Base-by-base conservation (phyloP, 2,113 vertebrate genomes). In the Myrmecobius fasciatus region DNA sequence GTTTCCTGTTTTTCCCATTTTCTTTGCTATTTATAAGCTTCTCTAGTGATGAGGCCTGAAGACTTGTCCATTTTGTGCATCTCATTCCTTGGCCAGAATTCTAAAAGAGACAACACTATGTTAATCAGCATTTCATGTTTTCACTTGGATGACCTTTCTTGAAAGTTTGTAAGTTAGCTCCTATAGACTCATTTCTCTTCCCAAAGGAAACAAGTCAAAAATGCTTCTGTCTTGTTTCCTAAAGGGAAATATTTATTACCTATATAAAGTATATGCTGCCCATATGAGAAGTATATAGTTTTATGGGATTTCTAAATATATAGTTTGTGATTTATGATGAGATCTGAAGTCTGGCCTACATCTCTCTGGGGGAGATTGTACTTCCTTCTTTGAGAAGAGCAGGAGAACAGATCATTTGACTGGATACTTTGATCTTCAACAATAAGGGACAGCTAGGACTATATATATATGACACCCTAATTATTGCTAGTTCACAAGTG, bases 1-100 rank as follows among this genome's bases (percentile, higher is more conserved):
- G 92, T 54, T 96, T 98, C 97, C 94, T 96, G 95, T 96, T 95
- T 93, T 51, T 88, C 49, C 56, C 25, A 49, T 43, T 92, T 75
- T 89, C 52, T 60, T 94, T 52, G 83, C 36, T 47, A 3, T 96
- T 88, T 90, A 53, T 36, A 92, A 89, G 28, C 46, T 92, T 91
- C 91, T 97, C 60, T 89, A 56, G 89, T n/a, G 90, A 56, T 46
- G 25, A 93, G 48, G 93, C 88, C 28, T 90, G 11, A 49, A 54
- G 89, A 90, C 91, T 47, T 67, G 26, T 94, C 96, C 91, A n/a
- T 96, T 94, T 94, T 51, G 24, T 22, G 53, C 49, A 90, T 95
- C 95, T 60, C 89, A 25, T 3, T 2, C 89, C 36, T 5, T 2
- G 49, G n/a, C 28, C 28, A 89, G 25, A 26, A 26, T 94, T 88